A percentile compares a stretch with the other conserved stretches of the same genome.
phyloP scores from a whole-genome alignment of 2,888 invertebrate genomes.

The Strigamia maritima region DNA sequence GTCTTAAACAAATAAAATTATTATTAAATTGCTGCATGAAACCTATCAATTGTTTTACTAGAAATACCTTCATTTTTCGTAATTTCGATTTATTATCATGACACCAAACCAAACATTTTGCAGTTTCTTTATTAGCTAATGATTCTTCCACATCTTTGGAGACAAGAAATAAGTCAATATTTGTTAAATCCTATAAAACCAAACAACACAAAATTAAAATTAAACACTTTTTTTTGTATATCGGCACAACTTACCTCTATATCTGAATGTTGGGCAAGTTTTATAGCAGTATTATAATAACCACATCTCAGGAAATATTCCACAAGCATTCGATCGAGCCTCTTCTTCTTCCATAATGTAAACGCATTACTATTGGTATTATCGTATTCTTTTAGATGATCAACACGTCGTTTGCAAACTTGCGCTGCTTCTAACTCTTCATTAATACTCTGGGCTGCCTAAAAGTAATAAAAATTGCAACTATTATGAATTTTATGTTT shows the following conservation, averaged over 20 bases:
- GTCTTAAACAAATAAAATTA: background rate
- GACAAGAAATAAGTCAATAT: slow-evolving; percentile 66
- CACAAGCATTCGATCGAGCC: slow-evolving; percentile 91
- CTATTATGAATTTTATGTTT: background rate
- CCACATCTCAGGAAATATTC: slow-evolving; percentile 94
- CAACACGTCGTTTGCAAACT: slow-evolving; percentile 85
- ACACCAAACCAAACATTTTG: slow-evolving; percentile 90
- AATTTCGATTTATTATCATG: slow-evolving; percentile 94
- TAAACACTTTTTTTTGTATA: background rate
- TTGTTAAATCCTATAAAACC: slow-evolving; percentile 82
- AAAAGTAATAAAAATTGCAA: background rate
- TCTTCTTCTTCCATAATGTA: slow-evolving; percentile 77
- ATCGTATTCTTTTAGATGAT: slow-evolving; percentile 74
- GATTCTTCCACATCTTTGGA: slow-evolving; percentile 72
- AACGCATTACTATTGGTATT: slow-evolving; percentile 58
- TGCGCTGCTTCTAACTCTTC: slow-evolving; percentile 88
- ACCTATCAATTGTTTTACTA: background rate
- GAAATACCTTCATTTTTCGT: slow-evolving; percentile 69
- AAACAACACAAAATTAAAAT: background rate
- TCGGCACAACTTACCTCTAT: slow-evolving; percentile 50
- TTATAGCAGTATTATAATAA: slow-evolving; percentile 89
- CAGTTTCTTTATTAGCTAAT: slow-evolving; percentile 73
- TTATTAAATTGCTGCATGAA: background rate
- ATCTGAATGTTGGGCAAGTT: slow-evolving; percentile 72
- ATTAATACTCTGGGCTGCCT: slow-evolving; percentile 84